Base-by-base conservation (phyloP, 1,140 invertebrate genomes). In the Trichogramma pretiosum region DNA sequence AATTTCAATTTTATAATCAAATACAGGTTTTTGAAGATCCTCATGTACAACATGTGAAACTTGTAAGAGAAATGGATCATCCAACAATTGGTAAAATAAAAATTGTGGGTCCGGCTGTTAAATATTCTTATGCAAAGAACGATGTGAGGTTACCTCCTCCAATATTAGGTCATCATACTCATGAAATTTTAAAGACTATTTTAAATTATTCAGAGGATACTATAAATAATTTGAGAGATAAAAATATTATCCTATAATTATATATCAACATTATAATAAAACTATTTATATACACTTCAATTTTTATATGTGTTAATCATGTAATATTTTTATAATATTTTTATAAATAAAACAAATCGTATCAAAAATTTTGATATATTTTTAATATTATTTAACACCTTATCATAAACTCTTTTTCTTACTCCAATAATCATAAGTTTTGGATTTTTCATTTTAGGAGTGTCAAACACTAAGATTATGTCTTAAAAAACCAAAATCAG, bases 61-160 rank as follows among this genome's bases (percentile, higher is more conserved):
- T 94, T 46, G 85, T 95, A 1, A 80, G 90, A 68, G 81, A 82
- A 43, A 57, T 95, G 45, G 61, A 78, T 1, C 88, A 94, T 74
- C 72, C 81, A 0, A 70, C 67, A 36, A 79, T 78, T 28, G 88
- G 84, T 0, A 75, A 66, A 37, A 70, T 96, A 0, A 88, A 84
- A 64, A 65, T 95, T 14, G 84, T 94, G 3, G 90, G 87, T 1
- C 89, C 92, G 9, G 80, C 93, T 0, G 92, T 95, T 1, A 76
- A 74, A 35, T 96, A 82, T 59, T 87, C 83, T 54, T 75, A 78
- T 24, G 78, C 79, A 0, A 70, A 73, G n/a, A 91, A 90, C 64
- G 60, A 70, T 48, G 75, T 82, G 1, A 75, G 83, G 47, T 73
- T 70, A 11, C 75, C 90, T n/a, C 92, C 93, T 13, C 93, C 93